These are phyloP conservation scores for Rhinichthys osculus DNA, from an alignment of 2,797 vertebrate genomes.

Conservation along the genomic window DNA sequence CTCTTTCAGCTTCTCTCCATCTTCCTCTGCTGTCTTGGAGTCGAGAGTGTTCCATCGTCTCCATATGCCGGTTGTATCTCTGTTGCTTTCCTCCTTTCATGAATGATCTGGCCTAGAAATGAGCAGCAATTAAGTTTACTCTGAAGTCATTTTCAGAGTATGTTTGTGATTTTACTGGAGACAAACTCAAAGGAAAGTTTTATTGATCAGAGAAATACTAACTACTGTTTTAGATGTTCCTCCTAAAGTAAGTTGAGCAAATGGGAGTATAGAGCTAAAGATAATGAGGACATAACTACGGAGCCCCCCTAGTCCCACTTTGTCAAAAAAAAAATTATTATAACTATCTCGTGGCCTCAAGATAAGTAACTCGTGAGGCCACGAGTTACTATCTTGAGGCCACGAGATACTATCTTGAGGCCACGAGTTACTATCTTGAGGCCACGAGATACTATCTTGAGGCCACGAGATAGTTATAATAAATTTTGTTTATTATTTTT, in stretches of 20 bases:
- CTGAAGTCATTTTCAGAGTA: conserved; percentile 15
- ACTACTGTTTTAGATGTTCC: not conserved
- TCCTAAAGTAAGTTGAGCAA: not conserved
- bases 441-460: too few species aligned
- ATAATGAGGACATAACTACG: too few species aligned
- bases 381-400: too few species aligned
- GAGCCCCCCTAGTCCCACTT: too few species aligned
- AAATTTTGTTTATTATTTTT: too few species aligned
- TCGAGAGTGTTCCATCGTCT: not conserved
- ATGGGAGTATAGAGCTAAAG: not conserved
- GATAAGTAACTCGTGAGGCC: too few species aligned
- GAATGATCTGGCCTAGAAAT: conserved; percentile 4
- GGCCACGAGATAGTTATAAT: too few species aligned
- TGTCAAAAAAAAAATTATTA: too few species aligned
- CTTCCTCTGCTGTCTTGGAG: conserved; percentile 1
- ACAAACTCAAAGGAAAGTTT: conserved; percentile 63
- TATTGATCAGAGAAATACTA: not conserved
- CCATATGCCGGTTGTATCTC: not conserved
- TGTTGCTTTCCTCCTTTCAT: conserved; percentile 10
- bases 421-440: too few species aligned
- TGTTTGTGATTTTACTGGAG: not conserved
- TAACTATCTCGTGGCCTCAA: too few species aligned
- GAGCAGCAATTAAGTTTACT: conserved; percentile 29
- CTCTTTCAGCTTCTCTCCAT: conserved; percentile 20
- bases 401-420: too few species aligned